Conservation (phyloP, 1,140 invertebrate genomes). For the Drosophila azteca region DNA sequence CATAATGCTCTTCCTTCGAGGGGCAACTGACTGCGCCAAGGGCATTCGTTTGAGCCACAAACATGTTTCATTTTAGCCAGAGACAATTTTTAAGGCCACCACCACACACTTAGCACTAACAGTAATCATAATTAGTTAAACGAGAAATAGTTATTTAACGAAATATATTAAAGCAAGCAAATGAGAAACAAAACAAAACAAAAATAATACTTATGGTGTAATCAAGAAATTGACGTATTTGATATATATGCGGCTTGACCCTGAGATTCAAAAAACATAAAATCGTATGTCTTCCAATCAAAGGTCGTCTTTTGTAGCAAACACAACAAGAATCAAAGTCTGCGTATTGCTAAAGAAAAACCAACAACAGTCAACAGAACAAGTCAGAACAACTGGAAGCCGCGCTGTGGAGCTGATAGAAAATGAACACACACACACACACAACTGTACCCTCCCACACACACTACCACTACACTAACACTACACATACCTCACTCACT, state of each 20-base stretch:
- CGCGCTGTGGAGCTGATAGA: constrained; percentile 53
- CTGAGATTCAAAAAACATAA: constrained; percentile 83
- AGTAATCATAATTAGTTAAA: constrained; percentile 76
- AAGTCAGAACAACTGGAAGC: constrained; percentile 50
- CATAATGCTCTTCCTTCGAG: constrained; percentile 7
- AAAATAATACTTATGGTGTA: constrained; percentile 49
- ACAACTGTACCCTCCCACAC: constrained; percentile 5
- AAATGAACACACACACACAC: constrained; percentile 23
- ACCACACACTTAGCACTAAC: constrained; percentile 68
- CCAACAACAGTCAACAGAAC: constrained; percentile 1
- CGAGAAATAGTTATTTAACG: constrained; percentile 65
- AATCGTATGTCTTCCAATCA: constrained; percentile 84
- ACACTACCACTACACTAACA: constrained; percentile 1
- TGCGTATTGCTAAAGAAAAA: constrained; percentile 75
- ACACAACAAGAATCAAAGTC: constrained; percentile 79
- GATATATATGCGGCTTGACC: constrained; percentile 80
- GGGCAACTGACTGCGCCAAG: background rate
- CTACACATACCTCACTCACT: constrained; percentile 7
- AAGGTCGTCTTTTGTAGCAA: constrained; percentile 84
- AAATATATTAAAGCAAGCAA: constrained; percentile 61
- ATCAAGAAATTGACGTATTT: constrained; percentile 55
- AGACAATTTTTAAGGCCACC: constrained; percentile 54
- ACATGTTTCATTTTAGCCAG: constrained; percentile 67
- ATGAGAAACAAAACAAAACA: constrained; percentile 32
- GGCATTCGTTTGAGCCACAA: constrained; percentile 8